Base-by-base conservation (phyloP, 1,140 invertebrate species). In the Campoletis sonorensis region DNA sequence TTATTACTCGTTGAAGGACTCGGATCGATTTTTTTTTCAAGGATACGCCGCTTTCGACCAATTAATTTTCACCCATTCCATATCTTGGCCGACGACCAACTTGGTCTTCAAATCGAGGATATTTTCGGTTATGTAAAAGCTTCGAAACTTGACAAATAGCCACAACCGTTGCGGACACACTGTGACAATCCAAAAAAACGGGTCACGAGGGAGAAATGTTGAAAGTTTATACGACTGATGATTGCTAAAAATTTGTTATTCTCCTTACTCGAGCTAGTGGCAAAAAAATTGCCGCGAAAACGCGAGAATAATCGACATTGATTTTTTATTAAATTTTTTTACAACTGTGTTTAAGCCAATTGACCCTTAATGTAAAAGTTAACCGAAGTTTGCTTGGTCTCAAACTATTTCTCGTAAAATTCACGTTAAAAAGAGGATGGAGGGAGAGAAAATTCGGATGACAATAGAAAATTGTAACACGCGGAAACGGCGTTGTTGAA, bases 141-240 rank as follows among this genome's bases (percentile, higher is more conserved):
- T 40, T 1, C 33, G 71, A 73, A 73, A 40, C 71, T 11, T 33
- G 71, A 73, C 33, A 30, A 73, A 30, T 37, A 73, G 64, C 10
- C 10, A 18, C 64, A 10, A 33, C 3, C 30, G 23, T 37, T 40
- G 30, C 30, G 7, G 7, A 21, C 21, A 37, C 13, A 21, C 10
- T 73, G n/a, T 40, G 2, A 51, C 49, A 51, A 51, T 51, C 11
- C 15, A 51, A 51, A 51, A 51, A 51, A 51, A 4, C 15, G 30
- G 30, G 30, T 33, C 30, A 33, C 30, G 30, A 7, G 7, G 30
- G 30, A 33, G 30, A 33, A 33, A 33, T 4, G 7, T 33, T 33
- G 30, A 33, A 2, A 33, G 30, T 33, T 33, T 7, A 7, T 33
- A 33, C 30, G 30, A 33, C 30, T 33, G 30, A 33, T 33, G 3